These are phyloP conservation scores for Drosophila histrio DNA, from an alignment of 2,888 invertebrate genomes.

Conservation along the genomic window DNA sequence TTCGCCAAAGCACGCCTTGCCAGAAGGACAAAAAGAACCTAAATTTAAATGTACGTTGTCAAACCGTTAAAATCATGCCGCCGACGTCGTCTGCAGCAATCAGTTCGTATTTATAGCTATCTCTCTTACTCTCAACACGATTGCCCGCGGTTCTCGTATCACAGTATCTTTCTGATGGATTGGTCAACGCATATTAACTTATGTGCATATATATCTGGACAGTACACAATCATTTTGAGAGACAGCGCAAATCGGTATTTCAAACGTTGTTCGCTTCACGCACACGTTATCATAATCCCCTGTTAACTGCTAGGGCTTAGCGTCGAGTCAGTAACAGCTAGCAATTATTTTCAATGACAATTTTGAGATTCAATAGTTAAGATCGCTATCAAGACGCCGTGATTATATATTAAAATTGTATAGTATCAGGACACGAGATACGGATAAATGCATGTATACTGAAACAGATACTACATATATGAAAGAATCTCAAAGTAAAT, in stretches of 20 bases:
- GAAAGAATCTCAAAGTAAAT: neutral
- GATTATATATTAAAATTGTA: no score
- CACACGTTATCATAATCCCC: slow-evolving; percentile 65
- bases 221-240: slow-evolving; percentile 46
- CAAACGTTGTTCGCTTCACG: slow-evolving; percentile 53
- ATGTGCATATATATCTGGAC: slow-evolving; percentile 15
- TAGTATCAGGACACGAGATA: no score
- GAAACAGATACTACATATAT: neutral
- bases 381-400: slow-evolving; percentile 17
- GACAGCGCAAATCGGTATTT: slow-evolving; percentile 35
- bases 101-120: neutral
- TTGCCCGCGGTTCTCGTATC: neutral
- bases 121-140: neutral
- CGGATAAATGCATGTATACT: neutral
- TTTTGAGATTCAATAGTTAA: slow-evolving; percentile 11
- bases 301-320: slow-evolving; percentile 21
- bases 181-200: neutral
- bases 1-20: slow-evolving; percentile 6
- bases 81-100: slow-evolving; percentile 6
- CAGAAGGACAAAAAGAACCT: slow-evolving; percentile 15
- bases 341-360: slow-evolving; percentile 28
- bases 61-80: slow-evolving; percentile 23
- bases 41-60: slow-evolving; percentile 13
- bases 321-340: slow-evolving; percentile 7
- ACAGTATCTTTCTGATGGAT: neutral